Conservation (phyloP, 2,797 vertebrate genomes). For the Clarias platycephalus region DNA sequence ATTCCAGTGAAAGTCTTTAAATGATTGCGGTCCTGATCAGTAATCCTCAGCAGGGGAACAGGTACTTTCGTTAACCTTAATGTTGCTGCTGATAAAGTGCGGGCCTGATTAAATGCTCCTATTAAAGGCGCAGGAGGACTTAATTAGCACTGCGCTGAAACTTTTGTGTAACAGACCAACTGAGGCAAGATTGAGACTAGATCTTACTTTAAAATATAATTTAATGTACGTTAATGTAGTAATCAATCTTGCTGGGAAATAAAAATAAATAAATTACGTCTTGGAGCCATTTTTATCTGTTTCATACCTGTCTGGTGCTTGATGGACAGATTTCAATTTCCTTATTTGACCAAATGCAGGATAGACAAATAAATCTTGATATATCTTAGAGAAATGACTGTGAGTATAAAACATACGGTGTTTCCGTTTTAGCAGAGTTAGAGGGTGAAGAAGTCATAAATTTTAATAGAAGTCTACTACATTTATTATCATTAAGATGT, state of each 20-base stretch:
- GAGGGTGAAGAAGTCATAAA: constrained; percentile 57
- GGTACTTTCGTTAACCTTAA: constrained; percentile 62
- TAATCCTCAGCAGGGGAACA: constrained; percentile 53
- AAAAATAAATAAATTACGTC: neutral
- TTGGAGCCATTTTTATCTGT: neutral
- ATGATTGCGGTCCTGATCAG: constrained; percentile 55
- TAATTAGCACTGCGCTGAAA: constrained; percentile 38
- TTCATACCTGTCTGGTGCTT: neutral
- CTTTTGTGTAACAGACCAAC: neutral
- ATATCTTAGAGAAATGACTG: neutral
- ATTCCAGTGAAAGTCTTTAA: constrained; percentile 49
- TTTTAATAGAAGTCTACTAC: constrained; percentile 61
- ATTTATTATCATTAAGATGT: constrained; percentile 70
- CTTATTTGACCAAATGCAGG: neutral
- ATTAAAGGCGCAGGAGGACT: constrained; percentile 55
- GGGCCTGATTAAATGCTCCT: constrained; percentile 60
- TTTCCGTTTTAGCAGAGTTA: constrained; percentile 46
- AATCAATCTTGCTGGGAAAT: neutral
- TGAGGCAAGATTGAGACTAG: neutral
- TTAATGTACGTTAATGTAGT: too few species aligned
- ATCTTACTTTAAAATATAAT: neutral
- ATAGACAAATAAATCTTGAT: neutral
- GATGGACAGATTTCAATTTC: neutral
- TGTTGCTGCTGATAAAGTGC: constrained; percentile 62
- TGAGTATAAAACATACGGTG: neutral